Percentiles rank a stretch among this genome's conserved stretches.
Evolutionary conservation across 2,888 invertebrate species (phyloP).

Genomic region (Amaurobius ferox): DNA sequence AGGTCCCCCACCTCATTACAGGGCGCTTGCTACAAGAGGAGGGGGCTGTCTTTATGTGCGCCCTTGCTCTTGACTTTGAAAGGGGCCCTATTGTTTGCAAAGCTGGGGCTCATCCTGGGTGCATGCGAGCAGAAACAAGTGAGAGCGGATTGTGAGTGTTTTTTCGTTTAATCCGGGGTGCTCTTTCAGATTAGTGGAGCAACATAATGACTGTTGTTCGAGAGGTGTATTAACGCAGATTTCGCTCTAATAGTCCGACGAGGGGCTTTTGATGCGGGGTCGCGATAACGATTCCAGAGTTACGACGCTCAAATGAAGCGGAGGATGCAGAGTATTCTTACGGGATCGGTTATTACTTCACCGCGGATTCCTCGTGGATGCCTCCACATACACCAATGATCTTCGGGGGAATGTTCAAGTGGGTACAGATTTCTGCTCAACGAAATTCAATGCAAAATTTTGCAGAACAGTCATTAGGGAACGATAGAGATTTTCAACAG

Average conservation of each 20-base stretch:
- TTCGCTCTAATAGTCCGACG: slow-evolving; percentile 7
- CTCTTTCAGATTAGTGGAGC: slow-evolving; percentile 9
- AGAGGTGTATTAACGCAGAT: slow-evolving; percentile 19
- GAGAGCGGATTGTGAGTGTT: slow-evolving; percentile 16
- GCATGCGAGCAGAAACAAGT: slow-evolving; percentile 1
- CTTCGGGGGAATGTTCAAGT: too few relatives aligned
- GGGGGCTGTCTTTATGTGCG: slow-evolving; percentile 56
- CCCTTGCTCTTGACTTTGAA: slow-evolving; percentile 50
- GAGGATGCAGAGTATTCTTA: not conserved
- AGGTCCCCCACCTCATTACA: slow-evolving; percentile 60
- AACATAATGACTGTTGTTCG: slow-evolving; percentile 26
- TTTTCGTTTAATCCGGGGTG: slow-evolving; percentile 6
- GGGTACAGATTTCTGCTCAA: too few relatives aligned
- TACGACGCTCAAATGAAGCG: slow-evolving; percentile 8
- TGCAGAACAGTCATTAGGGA: too few relatives aligned
- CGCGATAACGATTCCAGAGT: slow-evolving; percentile 2
- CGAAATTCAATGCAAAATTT: too few relatives aligned
- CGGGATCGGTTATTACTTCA: not conserved
- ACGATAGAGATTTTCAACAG: too few relatives aligned
- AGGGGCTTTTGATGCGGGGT: slow-evolving; percentile 12
- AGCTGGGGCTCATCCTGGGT: not conserved
- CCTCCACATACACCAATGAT: too few relatives aligned
- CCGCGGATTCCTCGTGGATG: too few relatives aligned
- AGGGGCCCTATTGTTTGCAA: slow-evolving; percentile 57
- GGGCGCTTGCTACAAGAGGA: slow-evolving; percentile 48